These are phyloP conservation scores for Megalops cyprinoides DNA, from an alignment of 2,797 vertebrate genomes.

Conservation along the genomic window DNA sequence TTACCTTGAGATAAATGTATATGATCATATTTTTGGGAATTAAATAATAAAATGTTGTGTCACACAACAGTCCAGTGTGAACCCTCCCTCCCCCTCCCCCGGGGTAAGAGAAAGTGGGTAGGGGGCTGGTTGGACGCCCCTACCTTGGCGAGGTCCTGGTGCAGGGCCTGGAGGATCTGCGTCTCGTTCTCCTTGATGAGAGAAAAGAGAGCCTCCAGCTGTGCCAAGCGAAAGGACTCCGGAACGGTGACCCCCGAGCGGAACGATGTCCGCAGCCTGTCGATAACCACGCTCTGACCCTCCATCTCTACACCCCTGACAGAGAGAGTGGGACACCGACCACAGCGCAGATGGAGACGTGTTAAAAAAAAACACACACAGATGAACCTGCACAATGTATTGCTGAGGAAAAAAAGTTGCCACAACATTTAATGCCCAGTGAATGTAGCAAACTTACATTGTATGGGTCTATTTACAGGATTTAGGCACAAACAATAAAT, in stretches of 20 bases:
- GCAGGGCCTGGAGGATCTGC: conserved; percentile 61
- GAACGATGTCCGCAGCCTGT: conserved; percentile 59
- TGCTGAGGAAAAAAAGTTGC: not conserved
- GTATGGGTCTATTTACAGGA: not conserved
- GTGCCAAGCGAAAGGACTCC: conserved; percentile 61
- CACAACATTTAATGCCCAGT: not conserved
- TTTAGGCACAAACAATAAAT: not conserved
- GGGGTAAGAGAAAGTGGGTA: not conserved
- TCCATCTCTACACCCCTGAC: conserved; percentile 63
- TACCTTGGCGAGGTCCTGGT: conserved; percentile 74
- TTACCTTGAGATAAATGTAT: too few relatives aligned
- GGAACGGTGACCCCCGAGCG: conserved; percentile 61
- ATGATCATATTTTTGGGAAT: too few relatives aligned
- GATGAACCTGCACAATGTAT: not conserved
- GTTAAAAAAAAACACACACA: too few relatives aligned
- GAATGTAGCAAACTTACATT: not conserved
- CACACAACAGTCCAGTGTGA: too few relatives aligned
- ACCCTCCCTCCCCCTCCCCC: not conserved
- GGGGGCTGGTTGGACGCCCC: not conserved
- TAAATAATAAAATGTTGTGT: too few relatives aligned
- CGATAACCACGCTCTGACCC: conserved; percentile 54
- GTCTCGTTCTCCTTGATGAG: conserved; percentile 73
- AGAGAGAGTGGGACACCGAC: not conserved
- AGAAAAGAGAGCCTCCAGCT: conserved; percentile 61
- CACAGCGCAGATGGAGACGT: too few relatives aligned